These are phyloP conservation scores for Laothoe populi DNA, from an alignment of 2,888 invertebrate genomes.

Conservation along the genomic window DNA sequence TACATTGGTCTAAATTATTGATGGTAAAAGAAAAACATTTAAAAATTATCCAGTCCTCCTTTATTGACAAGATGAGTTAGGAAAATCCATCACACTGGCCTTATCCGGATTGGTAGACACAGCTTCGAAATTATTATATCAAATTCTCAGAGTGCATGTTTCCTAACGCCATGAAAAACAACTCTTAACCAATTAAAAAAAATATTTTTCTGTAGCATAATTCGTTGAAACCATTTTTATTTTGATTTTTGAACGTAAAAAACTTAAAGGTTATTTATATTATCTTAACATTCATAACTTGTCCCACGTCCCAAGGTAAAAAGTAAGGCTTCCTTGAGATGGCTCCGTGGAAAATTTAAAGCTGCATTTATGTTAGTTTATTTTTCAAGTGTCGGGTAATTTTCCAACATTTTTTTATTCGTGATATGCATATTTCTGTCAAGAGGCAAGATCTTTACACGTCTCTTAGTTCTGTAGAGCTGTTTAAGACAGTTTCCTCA, in stretches of 20 bases:
- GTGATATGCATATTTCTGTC: constrained; percentile 14
- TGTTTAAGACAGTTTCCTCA: not conserved
- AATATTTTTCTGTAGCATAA: no score
- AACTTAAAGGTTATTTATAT: not conserved
- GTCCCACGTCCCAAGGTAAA: constrained; percentile 48
- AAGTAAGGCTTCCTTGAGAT: constrained; percentile 70
- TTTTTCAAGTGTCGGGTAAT: constrained; percentile 73
- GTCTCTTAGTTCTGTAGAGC: constrained; percentile 13
- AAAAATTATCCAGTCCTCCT: no score
- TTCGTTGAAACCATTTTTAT: no score
- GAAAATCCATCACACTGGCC: no score
- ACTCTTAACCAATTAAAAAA: no score
- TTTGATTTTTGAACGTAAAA: not conserved
- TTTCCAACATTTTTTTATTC: constrained; percentile 38
- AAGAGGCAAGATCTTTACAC: constrained; percentile 19
- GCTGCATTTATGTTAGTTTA: constrained; percentile 76
- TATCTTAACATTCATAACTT: constrained; percentile 34
- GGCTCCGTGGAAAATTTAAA: constrained; percentile 68
- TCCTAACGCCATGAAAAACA: no score
- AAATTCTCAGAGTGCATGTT: no score
- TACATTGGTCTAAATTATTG: not conserved
- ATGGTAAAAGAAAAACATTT: not conserved
- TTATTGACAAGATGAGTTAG: no score
- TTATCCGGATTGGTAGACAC: no score
- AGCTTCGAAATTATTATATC: no score